These are phyloP conservation scores for Rhabdomys pumilio DNA, from an alignment of 2,797 vertebrate genomes.

Conservation along the genomic window DNA sequence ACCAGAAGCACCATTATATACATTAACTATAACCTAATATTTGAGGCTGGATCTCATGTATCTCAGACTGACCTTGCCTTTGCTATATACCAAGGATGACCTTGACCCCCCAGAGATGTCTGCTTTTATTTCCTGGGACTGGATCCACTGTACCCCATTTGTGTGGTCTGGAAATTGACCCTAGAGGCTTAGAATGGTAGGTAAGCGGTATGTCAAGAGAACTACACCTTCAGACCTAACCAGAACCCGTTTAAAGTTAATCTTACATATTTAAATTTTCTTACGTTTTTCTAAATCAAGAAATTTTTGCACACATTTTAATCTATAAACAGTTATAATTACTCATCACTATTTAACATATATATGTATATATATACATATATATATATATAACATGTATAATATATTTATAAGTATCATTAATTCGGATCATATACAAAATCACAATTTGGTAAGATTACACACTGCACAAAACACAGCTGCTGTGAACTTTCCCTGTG, in stretches of 20 bases:
- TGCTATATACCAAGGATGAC: neutral
- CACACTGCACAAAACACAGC: neutral
- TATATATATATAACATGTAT: too few relatives aligned
- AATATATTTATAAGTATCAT: neutral
- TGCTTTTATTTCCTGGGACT: neutral
- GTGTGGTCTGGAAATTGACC: too few relatives aligned
- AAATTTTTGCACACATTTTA: neutral
- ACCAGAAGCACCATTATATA: neutral
- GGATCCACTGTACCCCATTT: neutral
- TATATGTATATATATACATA: neutral
- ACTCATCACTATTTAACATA: neutral
- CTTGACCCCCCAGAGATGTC: neutral
- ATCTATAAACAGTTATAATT: neutral
- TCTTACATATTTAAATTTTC: conserved; percentile 48
- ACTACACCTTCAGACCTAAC: neutral
- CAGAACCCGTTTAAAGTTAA: conserved; percentile 45
- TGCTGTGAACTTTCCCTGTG: neutral
- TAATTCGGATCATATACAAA: conserved; percentile 32
- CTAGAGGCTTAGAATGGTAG: neutral
- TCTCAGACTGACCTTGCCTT: neutral
- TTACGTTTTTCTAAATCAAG: conserved; percentile 39
- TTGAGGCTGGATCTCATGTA: neutral
- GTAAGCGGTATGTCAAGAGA: neutral
- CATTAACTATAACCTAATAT: neutral
- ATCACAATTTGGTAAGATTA: neutral